Base-by-base conservation (phyloP, 2,797 vertebrate genomes). In the Psittacula echo region DNA sequence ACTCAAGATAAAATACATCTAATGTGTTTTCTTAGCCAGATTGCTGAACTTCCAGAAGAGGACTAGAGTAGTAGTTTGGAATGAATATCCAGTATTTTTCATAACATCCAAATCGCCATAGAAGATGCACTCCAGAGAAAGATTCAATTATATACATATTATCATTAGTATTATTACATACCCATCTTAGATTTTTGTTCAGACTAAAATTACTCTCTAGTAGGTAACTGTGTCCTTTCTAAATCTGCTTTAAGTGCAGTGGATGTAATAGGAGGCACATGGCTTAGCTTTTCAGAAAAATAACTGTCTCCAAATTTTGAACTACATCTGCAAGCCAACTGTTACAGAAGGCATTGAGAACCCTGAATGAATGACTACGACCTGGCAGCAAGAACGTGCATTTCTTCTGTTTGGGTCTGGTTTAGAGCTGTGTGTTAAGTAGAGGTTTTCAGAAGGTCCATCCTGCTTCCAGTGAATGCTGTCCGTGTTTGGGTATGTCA, bases 401-500 rank as follows among this genome's bases (percentile, higher is more conserved):
- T 65, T 90, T 75, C 68, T 81, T 84, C 80, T 60, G 89, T 90
- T 88, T 91, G 9, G 1, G 47, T 79, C 78, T 60, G 64, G 13
- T 56, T 41, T 84, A 84, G 81, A 94, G 37, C 87, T 80, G 29
- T 95, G 50, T 89, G 87, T 95, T 60, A 11, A 84, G 64, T 87
- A 88, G 62, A 68, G 82, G 53, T 88, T 66, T 85, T 87, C 11
- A 85, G 65, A 50, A 85, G 89, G 81, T 80, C 66, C 91, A 93
- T 96, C 77, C 86, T 94, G 85, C 94, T 94, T 95, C 93, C 91
- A 95, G 85, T 84, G 92, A 95, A 1, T 81, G 12, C 88, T 94
- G 77, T 96, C 65, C 65, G 4, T 95, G 82, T 97, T 92, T 91
- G 94, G 93, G 39, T 93, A 34, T 96, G 93, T 95, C 93, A 92